Conservation (phyloP, 2,113 vertebrate genomes). For the Epinephelus cyanopodus region DNA sequence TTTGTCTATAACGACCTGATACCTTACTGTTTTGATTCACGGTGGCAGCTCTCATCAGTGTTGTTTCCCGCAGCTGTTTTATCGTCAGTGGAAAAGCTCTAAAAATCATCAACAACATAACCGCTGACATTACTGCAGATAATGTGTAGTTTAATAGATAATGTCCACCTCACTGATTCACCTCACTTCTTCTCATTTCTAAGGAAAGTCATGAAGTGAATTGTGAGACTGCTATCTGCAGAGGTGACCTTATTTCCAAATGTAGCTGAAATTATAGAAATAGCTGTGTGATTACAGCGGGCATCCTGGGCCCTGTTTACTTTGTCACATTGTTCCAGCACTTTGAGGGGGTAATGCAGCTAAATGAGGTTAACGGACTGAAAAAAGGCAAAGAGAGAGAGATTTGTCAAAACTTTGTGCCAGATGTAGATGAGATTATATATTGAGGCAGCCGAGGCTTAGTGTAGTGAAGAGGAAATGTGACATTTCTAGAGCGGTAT, state of each 20-base stretch:
- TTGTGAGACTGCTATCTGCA: neutral
- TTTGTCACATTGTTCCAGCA: conserved; percentile 40
- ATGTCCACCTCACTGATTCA: neutral
- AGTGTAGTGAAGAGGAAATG: conserved; percentile 27
- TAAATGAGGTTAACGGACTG: conserved; percentile 53
- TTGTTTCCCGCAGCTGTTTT: no score
- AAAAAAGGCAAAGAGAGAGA: conserved; percentile 8
- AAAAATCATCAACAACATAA: neutral
- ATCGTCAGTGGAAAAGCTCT: no score
- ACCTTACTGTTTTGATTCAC: no score
- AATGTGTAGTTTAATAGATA: neutral
- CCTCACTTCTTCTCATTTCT: conserved; percentile 28
- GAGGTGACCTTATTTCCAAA: conserved; percentile 59
- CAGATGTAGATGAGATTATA: conserved; percentile 67
- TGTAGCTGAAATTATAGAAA: conserved; percentile 51
- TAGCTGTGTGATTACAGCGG: conserved; percentile 10
- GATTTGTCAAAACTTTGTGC: conserved; percentile 49
- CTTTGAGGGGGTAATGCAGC: conserved; percentile 11
- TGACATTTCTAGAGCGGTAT: conserved; percentile 31
- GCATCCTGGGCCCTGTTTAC: conserved; percentile 45
- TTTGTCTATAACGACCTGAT: no score
- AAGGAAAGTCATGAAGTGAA: neutral
- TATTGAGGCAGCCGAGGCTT: conserved; percentile 16
- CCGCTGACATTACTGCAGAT: neutral
- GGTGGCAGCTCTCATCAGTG: no score